These are phyloP conservation scores for Escarpia spicata DNA, from an alignment of 2,888 invertebrate species.

Conservation along the genomic window DNA sequence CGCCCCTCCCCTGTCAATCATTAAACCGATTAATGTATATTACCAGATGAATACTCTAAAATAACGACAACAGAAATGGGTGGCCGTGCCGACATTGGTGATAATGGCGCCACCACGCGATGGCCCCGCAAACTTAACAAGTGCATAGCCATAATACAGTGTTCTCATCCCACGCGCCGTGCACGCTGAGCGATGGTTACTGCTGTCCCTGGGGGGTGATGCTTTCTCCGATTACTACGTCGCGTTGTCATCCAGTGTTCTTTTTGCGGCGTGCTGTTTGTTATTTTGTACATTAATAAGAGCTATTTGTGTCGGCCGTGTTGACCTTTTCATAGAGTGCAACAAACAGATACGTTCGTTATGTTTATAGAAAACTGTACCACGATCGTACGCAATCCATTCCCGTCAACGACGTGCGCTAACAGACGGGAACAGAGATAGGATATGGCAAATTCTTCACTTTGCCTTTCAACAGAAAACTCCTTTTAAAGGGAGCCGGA, in stretches of 20 bases:
- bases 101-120: neutral
- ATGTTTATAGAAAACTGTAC: neutral
- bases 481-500: too few relatives aligned
- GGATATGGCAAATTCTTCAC: too few relatives aligned
- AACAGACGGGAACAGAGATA: neutral
- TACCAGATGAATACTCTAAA: too few relatives aligned
- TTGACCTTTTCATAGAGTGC: neutral
- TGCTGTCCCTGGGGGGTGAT: neutral
- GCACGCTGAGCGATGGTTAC: neutral
- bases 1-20: too few relatives aligned
- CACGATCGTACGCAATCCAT: neutral
- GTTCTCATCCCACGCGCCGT: neutral
- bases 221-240: neutral
- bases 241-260: neutral
- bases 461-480: too few relatives aligned
- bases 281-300: neutral
- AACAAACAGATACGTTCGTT: neutral
- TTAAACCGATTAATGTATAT: too few relatives aligned
- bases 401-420: neutral
- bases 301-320: neutral
- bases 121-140: neutral
- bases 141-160: neutral
- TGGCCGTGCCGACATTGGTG: neutral
- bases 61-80: too few relatives aligned
- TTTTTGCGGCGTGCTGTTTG: neutral